phyloP scores from a whole-genome alignment of 2,113 vertebrate genomes.

The Sclerurus mexicanus region DNA sequence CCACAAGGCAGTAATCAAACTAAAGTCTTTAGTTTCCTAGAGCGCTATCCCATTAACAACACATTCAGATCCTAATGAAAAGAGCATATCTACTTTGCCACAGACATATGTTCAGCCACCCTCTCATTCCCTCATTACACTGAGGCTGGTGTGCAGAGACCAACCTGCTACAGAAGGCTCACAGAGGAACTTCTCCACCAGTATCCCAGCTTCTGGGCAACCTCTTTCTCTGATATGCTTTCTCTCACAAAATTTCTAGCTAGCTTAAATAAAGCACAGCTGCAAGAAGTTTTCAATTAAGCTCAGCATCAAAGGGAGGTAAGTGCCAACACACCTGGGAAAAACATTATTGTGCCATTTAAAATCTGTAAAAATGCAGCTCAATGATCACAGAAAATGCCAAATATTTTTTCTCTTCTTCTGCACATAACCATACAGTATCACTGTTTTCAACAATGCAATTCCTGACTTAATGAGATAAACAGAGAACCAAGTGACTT shows the following conservation, averaged over 20 bases:
- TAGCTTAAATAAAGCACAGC: not conserved
- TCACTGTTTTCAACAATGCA: not conserved
- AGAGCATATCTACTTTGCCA: not conserved
- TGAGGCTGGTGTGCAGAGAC: not conserved
- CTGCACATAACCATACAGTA: not conserved
- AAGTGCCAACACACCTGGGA: not conserved
- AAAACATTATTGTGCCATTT: not conserved
- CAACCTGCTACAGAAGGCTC: not conserved
- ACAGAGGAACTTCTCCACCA: not conserved
- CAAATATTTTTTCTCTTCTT: not conserved
- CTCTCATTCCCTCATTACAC: fast-evolving
- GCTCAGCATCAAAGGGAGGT: not conserved
- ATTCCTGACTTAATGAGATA: not conserved
- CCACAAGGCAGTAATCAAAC: not conserved
- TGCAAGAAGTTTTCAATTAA: not conserved
- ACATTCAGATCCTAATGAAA: not conserved
- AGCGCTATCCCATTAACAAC: not conserved
- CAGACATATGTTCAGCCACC: not conserved
- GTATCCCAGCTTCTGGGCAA: not conserved
- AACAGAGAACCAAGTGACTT: not conserved
- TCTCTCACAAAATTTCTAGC: not conserved
- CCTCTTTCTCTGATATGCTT: not conserved
- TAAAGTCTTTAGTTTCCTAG: not conserved
- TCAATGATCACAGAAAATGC: not conserved
- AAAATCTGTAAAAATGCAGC: not conserved